Base-by-base conservation (phyloP, 2,113 vertebrate genomes). In the Spermophilus dauricus region DNA sequence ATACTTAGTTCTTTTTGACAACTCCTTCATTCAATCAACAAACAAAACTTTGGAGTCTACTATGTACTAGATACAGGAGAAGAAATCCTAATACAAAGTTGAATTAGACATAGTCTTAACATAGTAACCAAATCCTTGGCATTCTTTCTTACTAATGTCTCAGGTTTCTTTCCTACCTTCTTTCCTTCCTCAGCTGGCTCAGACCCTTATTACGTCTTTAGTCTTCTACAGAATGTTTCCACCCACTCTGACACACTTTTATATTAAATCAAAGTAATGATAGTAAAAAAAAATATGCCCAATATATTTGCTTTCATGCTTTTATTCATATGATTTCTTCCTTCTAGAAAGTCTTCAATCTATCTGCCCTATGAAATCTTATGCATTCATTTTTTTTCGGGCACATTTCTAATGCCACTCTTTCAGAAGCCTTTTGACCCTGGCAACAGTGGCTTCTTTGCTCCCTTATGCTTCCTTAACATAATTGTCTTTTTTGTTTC, bases 11-110 rank as follows among this genome's bases (percentile, higher is more conserved):
- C 58, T 84, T 80, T 86, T 42, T 58, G 45, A 86, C 24, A 86
- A 20, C 24, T 53, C 13, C 8, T 84, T 88, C 22, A 83, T 85
- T 87, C n/a, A 88, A 7, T 91, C 65, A 92, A 69, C n/a, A 96
- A 58, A 81, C 13, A 56, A 14, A 26, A 81, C 65, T 53, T 87
- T 77, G 58, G 81, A 80, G 56, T 80, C 22, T 26, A 7, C 14
- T 63, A 4, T 30, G 34, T 85, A 13, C 4, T 70, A 97, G 56
- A 70, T 70, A 20, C 2, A 63, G 37, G 48, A 8, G 2, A 17
- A 67, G 42, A 17, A 7, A 67, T 12, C 12, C 34, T 22, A 78
- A n/a, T 53, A 76, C 4, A 72, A 84, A n/a, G 45, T 16, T 73
- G 83, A 78, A 32, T 73, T 94, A 51, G 32, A 75, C 39, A 22